These are phyloP conservation scores for Periparus ater DNA, from an alignment of 2,797 vertebrate species.

Conservation along the genomic window DNA sequence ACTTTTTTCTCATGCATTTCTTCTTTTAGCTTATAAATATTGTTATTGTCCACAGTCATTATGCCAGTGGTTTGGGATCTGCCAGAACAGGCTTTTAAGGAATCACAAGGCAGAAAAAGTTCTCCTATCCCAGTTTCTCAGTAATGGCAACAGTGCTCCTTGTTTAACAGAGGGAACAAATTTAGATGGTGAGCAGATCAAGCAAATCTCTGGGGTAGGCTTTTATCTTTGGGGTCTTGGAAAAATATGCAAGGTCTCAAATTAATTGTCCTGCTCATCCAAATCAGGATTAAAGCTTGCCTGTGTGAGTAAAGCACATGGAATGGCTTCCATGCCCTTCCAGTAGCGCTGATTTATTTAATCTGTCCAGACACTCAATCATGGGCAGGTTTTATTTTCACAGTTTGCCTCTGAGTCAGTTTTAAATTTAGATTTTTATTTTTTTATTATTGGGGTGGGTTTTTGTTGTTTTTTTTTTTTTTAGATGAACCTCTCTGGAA, in stretches of 20 bases:
- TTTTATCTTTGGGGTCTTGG: conserved; percentile 27
- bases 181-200: neutral
- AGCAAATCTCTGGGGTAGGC: neutral
- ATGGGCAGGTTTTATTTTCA: neutral
- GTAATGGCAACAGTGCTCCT: neutral
- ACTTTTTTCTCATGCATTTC: neutral
- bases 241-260: neutral
- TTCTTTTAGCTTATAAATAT: neutral
- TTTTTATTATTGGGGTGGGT: neutral
- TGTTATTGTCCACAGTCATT: neutral
- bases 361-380: neutral
- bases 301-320: neutral
- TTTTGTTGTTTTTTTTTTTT: neutral
- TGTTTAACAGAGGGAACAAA: neutral
- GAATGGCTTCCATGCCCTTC: neutral
- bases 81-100: neutral
- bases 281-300: neutral
- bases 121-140: neutral
- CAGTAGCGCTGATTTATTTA: neutral
- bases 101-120: neutral
- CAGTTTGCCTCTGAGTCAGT: conserved; percentile 41
- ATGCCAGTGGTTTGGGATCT: neutral
- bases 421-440: conserved; percentile 54
- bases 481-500: conserved; percentile 50
- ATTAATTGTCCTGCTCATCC: conserved; percentile 19